Percentiles rank a stretch among this genome's conserved stretches.
phyloP scores from a whole-genome alignment of 2,113 vertebrate species.

The Pica pica region DNA sequence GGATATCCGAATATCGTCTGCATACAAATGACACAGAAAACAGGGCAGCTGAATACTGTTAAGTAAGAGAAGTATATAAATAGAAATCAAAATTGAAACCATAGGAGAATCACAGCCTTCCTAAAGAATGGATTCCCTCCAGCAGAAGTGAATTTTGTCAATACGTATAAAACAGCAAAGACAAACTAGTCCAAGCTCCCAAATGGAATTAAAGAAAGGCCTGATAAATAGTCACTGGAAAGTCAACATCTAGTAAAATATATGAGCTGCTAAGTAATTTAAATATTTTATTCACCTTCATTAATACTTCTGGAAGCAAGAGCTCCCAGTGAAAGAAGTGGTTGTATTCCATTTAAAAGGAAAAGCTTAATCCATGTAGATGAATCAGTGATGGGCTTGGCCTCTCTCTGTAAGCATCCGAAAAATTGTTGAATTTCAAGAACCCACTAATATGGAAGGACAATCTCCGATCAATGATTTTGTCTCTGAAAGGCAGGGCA shows the following conservation, averaged over 20 bases:
- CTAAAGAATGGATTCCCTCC: background rate
- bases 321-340: background rate
- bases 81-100: conserved; percentile 25
- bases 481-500: background rate
- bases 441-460: background rate
- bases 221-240: conserved; percentile 9
- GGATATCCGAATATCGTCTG: conserved; percentile 4
- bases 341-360: background rate
- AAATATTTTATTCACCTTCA: conserved; percentile 23
- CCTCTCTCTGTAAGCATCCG: background rate
- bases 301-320: background rate
- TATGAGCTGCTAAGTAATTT: background rate
- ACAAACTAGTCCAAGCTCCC: background rate
- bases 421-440: background rate
- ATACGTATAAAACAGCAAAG: background rate
- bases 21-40: conserved; percentile 36
- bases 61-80: conserved; percentile 5
- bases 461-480: background rate
- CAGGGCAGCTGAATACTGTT: background rate
- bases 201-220: background rate
- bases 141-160: conserved; percentile 24
- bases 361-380: background rate
- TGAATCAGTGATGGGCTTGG: background rate
- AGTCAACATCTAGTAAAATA: background rate
- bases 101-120: background rate